A percentile compares a stretch with the other conserved stretches of the same genome.
phyloP scores from a whole-genome alignment of 2,797 vertebrate species.

The Muscicapa striata region DNA sequence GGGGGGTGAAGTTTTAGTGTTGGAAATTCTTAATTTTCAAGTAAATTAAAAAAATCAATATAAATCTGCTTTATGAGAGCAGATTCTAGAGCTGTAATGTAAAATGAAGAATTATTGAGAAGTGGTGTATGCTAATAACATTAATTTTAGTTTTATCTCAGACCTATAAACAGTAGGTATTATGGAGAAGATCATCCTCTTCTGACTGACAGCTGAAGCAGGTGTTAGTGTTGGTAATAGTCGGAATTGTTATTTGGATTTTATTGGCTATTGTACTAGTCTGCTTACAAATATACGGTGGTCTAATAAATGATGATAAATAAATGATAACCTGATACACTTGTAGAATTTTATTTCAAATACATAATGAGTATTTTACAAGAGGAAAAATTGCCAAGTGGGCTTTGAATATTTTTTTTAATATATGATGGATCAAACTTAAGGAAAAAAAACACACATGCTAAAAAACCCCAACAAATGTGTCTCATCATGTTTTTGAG shows the following conservation, averaged over 20 bases:
- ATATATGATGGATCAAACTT: background rate
- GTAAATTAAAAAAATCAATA: background rate
- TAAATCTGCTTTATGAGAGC: background rate
- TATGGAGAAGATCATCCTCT: background rate
- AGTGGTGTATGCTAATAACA: background rate
- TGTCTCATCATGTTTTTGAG: background rate
- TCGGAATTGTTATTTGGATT: background rate
- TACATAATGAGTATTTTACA: background rate
- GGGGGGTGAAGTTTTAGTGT: background rate
- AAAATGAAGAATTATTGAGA: background rate
- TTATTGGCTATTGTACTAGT: background rate
- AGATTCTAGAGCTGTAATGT: background rate
- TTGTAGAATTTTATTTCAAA: background rate
- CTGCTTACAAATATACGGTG: background rate
- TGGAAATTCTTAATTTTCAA: background rate
- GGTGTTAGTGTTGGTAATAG: rapidly evolving
- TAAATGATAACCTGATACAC: background rate
- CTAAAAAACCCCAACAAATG: too few relatives aligned
- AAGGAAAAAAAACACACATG: rapidly evolving
- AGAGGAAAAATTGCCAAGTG: background rate
- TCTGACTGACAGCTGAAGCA: background rate
- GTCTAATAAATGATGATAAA: too few relatives aligned
- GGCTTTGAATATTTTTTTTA: background rate
- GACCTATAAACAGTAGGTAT: background rate
- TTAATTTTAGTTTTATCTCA: background rate